These are phyloP conservation scores for Pseudois nayaur DNA, from an alignment of 2,113 vertebrate genomes.

Conservation along the genomic window DNA sequence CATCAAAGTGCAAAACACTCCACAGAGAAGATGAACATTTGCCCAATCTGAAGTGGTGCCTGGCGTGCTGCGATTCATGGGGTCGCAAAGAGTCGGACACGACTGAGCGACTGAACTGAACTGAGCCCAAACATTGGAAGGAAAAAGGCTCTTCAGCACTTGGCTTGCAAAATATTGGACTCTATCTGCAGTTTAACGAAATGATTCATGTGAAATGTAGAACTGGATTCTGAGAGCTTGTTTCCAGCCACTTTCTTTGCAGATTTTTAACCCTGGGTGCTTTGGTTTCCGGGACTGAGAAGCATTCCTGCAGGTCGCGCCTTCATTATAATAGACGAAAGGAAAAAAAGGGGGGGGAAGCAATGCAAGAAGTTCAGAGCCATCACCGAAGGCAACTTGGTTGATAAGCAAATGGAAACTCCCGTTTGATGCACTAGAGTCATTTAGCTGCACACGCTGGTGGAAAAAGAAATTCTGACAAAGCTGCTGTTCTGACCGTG, in stretches of 20 bases:
- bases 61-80: no score
- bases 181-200: background rate
- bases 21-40: background rate
- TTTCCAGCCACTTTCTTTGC: background rate
- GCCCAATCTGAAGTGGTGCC: background rate
- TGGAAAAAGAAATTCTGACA: background rate
- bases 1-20: slow-evolving; percentile 10
- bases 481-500: background rate
- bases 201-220: slow-evolving; percentile 6
- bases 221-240: background rate
- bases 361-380: background rate
- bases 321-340: background rate
- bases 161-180: background rate
- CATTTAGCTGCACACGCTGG: background rate
- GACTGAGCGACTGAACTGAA: background rate
- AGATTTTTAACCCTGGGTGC: background rate
- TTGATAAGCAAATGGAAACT: background rate
- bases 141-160: background rate
- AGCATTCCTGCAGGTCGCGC: background rate
- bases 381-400: background rate
- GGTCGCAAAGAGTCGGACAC: no score
- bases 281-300: background rate
- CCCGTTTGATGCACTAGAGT: background rate
- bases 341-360: background rate
- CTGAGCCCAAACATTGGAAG: background rate